phyloP scores from a whole-genome alignment of 2,113 vertebrate genomes.

The Saiga tatarica region DNA sequence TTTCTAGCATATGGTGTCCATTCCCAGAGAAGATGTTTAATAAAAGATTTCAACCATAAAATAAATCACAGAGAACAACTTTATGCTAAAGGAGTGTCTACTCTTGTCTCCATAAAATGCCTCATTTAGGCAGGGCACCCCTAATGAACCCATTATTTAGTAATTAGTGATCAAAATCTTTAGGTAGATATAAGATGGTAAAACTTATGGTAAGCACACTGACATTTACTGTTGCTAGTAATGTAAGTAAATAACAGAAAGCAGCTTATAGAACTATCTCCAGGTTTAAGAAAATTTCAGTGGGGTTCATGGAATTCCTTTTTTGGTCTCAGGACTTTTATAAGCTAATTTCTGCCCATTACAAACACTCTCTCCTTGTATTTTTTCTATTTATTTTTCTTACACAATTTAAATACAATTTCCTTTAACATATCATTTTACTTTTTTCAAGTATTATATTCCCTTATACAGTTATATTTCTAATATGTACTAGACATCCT shows the following conservation, averaged over 20 bases:
- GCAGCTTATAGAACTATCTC: background rate
- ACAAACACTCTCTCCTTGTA: background rate
- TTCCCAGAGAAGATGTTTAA: conserved; percentile 44
- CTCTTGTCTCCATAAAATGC: background rate
- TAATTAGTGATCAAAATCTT: too few relatives aligned
- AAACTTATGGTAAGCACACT: background rate
- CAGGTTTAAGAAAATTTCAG: background rate
- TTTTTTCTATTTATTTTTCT: background rate
- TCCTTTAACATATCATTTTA: background rate
- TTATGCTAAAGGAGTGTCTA: background rate
- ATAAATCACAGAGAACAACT: background rate
- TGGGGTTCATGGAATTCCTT: background rate
- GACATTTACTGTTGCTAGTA: background rate
- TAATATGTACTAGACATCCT: background rate
- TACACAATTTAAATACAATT: background rate
- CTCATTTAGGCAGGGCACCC: too few relatives aligned
- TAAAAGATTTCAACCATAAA: conserved; percentile 58
- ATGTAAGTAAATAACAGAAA: background rate
- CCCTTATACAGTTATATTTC: background rate
- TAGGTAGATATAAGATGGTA: too few relatives aligned
- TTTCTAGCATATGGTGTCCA: background rate
- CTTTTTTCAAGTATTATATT: background rate
- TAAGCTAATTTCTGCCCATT: background rate
- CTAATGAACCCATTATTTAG: too few relatives aligned
- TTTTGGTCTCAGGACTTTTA: background rate